Conservation (phyloP, 1,140 invertebrate species). For the Centruroides vittatus region DNA sequence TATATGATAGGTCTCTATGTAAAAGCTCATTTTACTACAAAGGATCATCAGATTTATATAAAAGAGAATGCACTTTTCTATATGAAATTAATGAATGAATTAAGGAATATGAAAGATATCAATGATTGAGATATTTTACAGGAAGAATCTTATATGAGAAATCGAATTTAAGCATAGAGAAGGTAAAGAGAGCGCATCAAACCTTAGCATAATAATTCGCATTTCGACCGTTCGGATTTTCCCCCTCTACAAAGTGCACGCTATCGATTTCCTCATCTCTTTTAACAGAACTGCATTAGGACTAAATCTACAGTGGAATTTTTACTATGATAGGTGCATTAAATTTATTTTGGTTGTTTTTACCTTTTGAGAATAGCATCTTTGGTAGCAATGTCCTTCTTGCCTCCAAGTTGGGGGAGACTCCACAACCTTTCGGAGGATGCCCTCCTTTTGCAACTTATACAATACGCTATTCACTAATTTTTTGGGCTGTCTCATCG, state of each 20-base stretch:
- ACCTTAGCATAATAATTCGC: too few relatives aligned
- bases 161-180: too few relatives aligned
- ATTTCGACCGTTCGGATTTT: too few relatives aligned
- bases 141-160: too few relatives aligned
- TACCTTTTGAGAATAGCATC: slow-evolving; percentile 7
- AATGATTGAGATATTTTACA: too few relatives aligned
- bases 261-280: slow-evolving; percentile 11
- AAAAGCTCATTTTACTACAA: too few relatives aligned
- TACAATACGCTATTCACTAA: slow-evolving; percentile 24
- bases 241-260: slow-evolving; percentile 2
- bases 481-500: slow-evolving; percentile 17
- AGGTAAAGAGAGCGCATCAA: too few relatives aligned
- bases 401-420: slow-evolving; percentile 19
- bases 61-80: too few relatives aligned
- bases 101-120: too few relatives aligned
- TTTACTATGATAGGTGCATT: slow-evolving; percentile 7
- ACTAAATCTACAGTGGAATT: not conserved
- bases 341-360: slow-evolving; percentile 11
- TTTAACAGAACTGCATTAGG: slow-evolving; percentile 11
- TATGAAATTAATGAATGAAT: too few relatives aligned
- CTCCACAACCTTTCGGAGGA: slow-evolving; percentile 18
- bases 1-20: too few relatives aligned
- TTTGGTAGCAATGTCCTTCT: slow-evolving; percentile 11
- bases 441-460: slow-evolving; percentile 18
- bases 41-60: too few relatives aligned